phyloP scores from a whole-genome alignment of 2,888 invertebrate genomes.

The Cosmia trapezina region DNA sequence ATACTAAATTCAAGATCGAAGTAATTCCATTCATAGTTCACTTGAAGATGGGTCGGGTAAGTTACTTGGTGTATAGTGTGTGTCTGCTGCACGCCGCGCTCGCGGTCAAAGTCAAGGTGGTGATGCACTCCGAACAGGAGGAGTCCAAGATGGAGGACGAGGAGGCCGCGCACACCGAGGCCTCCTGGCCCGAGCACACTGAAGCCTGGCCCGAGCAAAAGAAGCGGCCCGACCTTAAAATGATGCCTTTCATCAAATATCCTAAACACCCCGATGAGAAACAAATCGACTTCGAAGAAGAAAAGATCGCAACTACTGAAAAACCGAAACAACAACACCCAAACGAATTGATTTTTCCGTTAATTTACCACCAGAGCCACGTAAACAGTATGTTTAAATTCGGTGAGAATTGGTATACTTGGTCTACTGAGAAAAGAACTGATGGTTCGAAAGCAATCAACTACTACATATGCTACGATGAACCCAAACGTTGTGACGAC shows the following conservation, averaged over 20 bases:
- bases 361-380: conserved; percentile 84
- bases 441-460: conserved; percentile 83
- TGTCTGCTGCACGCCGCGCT: conserved; percentile 72
- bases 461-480: conserved; percentile 86
- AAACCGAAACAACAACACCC: conserved; percentile 79
- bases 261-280: conserved; percentile 70
- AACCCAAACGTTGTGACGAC: conserved; percentile 86
- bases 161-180: conserved; percentile 70
- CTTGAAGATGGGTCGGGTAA: conserved; percentile 71
- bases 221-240: conserved; percentile 68
- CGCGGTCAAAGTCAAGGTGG: conserved; percentile 85
- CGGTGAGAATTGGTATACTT: conserved; percentile 87
- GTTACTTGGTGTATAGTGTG: conserved; percentile 66
- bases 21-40: conserved; percentile 46
- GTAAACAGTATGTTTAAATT: conserved; percentile 88
- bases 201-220: conserved; percentile 61
- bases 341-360: conserved; percentile 84
- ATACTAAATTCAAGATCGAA: conserved; percentile 37
- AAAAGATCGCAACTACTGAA: conserved; percentile 73
- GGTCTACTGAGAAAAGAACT: conserved; percentile 82
- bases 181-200: conserved; percentile 67
- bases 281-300: conserved; percentile 76
- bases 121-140: conserved; percentile 84
- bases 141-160: conserved; percentile 82
- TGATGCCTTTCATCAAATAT: conserved; percentile 79